phyloP scores from a whole-genome alignment of 2,797 vertebrate species.

The Erethizon dorsatum region DNA sequence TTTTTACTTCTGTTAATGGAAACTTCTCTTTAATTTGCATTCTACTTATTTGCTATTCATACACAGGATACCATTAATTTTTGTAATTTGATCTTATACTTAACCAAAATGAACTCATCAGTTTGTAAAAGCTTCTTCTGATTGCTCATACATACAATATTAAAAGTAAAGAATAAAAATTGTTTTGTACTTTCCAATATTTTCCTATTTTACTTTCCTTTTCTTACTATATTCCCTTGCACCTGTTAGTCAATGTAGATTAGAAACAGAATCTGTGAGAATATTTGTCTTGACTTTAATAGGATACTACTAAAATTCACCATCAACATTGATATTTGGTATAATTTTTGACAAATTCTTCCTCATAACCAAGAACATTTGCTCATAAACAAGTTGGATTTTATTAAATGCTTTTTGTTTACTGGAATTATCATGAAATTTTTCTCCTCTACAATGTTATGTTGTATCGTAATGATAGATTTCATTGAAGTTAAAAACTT shows the following conservation, averaged over 20 bases:
- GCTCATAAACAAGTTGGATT: background rate
- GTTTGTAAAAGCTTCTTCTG: background rate
- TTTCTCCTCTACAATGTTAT: background rate
- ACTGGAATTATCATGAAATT: background rate
- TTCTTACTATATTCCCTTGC: background rate
- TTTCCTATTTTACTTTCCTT: background rate
- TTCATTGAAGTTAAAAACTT: conserved; percentile 32
- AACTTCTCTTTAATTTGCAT: background rate
- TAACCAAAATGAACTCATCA: background rate
- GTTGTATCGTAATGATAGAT: background rate
- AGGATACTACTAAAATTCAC: background rate
- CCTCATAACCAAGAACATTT: background rate
- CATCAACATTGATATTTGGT: background rate
- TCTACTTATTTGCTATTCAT: background rate
- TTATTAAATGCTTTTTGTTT: conserved; percentile 1
- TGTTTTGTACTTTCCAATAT: background rate
- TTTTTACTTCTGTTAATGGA: background rate
- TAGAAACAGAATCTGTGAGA: background rate
- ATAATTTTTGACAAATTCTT: background rate
- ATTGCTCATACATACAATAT: background rate
- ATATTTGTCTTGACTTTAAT: conserved; percentile 44
- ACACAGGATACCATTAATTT: background rate
- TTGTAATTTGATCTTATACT: background rate
- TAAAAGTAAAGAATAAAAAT: background rate
- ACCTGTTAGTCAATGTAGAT: background rate